phyloP scores from a whole-genome alignment of 2,888 invertebrate species.

The Imbricaverruca yamaguchii region DNA sequence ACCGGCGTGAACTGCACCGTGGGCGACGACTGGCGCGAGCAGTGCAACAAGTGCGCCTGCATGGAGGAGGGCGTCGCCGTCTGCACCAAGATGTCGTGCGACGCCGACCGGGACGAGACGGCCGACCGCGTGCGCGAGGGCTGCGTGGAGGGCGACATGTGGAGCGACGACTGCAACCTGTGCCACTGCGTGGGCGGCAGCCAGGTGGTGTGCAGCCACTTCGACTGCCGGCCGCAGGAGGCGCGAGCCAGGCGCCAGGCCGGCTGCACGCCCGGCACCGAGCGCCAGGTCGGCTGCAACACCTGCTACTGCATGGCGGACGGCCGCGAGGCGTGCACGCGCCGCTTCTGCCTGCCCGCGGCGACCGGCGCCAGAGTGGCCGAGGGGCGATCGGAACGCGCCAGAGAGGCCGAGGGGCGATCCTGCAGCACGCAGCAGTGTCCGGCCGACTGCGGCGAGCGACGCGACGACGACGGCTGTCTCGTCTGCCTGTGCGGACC shows the following conservation, averaged over 20 bases:
- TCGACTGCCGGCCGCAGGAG: neutral
- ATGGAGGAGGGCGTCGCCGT: neutral
- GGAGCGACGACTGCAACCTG: neutral
- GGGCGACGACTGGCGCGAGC: neutral
- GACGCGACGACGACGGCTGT: neutral
- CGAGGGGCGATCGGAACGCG: too few species aligned
- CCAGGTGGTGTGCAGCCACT: constrained; percentile 8
- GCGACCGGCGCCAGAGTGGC: neutral
- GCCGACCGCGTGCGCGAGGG: neutral
- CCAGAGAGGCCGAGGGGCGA: too few species aligned
- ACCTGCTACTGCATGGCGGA: neutral
- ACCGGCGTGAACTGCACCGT: neutral
- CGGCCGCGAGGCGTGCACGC: constrained; percentile 6
- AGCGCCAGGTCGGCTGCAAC: neutral
- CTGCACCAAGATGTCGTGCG: neutral
- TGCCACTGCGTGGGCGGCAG: constrained; percentile 1
- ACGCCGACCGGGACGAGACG: neutral
- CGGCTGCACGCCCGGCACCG: neutral
- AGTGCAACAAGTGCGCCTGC: constrained; percentile 17
- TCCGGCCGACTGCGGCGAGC: neutral
- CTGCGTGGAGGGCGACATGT: neutral
- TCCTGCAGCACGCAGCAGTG: neutral
- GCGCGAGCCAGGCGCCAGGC: neutral
- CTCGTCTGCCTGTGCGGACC: neutral
- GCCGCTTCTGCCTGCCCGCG: neutral